Conservation (phyloP, 2,797 vertebrate genomes). For the Peromyscus aztecus region DNA sequence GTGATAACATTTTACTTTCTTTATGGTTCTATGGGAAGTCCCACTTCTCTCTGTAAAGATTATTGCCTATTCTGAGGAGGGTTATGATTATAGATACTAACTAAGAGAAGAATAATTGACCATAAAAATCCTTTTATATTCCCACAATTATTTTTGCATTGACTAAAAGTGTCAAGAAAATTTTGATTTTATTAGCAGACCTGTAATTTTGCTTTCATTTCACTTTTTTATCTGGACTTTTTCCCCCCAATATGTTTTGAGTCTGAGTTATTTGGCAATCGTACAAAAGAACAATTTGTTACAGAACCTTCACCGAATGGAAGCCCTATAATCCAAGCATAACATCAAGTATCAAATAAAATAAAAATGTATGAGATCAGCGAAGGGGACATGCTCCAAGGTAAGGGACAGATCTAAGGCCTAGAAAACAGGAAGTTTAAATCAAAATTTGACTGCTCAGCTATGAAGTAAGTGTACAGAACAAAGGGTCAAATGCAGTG, state of each 20-base stretch:
- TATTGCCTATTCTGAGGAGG: slow-evolving; percentile 87
- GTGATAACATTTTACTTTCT: slow-evolving; percentile 88
- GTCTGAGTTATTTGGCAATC: slow-evolving; percentile 80
- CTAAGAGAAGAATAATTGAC: slow-evolving; percentile 92
- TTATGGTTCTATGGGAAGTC: slow-evolving; percentile 88
- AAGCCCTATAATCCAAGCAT: slow-evolving; percentile 78
- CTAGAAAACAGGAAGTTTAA: slow-evolving; percentile 78
- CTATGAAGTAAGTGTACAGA: slow-evolving; percentile 76
- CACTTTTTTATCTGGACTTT: slow-evolving; percentile 80
- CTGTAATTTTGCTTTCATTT: slow-evolving; percentile 88
- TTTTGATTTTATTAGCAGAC: slow-evolving; percentile 89
- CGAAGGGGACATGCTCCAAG: slow-evolving; percentile 67
- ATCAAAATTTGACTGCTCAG: slow-evolving; percentile 79
- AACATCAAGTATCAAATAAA: slow-evolving; percentile 85
- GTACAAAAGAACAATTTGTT: slow-evolving; percentile 87
- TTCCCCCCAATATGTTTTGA: slow-evolving; percentile 82
- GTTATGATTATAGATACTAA: slow-evolving; percentile 91
- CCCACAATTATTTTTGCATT: slow-evolving; percentile 93
- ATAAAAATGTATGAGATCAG: slow-evolving; percentile 85
- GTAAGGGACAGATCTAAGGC: slow-evolving; percentile 69
- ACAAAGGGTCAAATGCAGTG: slow-evolving; percentile 78
- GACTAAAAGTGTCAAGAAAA: slow-evolving; percentile 90
- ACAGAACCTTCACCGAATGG: slow-evolving; percentile 77
- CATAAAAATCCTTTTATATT: slow-evolving; percentile 92
- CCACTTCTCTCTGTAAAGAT: slow-evolving; percentile 86